Percentiles rank a stretch among this genome's conserved stretches.
phyloP scores from a whole-genome alignment of 2,888 invertebrate species.

The Harpalus rufipes region DNA sequence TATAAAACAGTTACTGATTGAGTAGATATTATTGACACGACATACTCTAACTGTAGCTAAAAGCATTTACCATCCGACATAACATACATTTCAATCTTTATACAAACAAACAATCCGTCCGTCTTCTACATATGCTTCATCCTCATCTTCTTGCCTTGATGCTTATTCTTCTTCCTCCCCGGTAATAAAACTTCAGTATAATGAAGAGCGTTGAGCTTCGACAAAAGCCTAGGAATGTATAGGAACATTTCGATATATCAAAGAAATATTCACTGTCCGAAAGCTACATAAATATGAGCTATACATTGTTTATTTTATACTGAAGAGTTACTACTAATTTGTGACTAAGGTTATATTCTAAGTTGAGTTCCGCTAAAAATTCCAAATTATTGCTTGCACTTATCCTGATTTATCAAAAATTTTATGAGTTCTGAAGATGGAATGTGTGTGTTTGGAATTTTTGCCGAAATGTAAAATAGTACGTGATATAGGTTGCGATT shows the following conservation, averaged over 20 bases:
- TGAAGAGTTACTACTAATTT: constrained; percentile 63
- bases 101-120: constrained; percentile 50
- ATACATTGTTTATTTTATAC: constrained; percentile 57
- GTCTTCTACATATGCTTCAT: constrained; percentile 7
- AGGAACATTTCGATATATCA: constrained; percentile 63
- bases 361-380: constrained; percentile 8
- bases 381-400: constrained; percentile 34
- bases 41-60: constrained; percentile 65
- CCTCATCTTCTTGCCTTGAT: constrained; percentile 45
- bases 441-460: constrained; percentile 25
- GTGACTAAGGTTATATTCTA: constrained; percentile 41
- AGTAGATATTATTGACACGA: constrained; percentile 65
- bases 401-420: neutral
- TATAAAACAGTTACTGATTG: constrained; percentile 66
- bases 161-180: constrained; percentile 2
- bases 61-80: constrained; percentile 61
- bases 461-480: constrained; percentile 26
- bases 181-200: constrained; percentile 66
- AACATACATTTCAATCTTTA: constrained; percentile 51
- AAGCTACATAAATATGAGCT: constrained; percentile 37
- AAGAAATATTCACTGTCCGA: constrained; percentile 25
- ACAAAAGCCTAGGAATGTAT: constrained; percentile 59
- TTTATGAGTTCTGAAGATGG: neutral
- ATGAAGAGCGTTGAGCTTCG: constrained; percentile 36
- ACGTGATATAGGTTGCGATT: constrained; percentile 51